Base-by-base conservation (phyloP, 2,113 vertebrate genomes). In the Vulpes ferrilata region DNA sequence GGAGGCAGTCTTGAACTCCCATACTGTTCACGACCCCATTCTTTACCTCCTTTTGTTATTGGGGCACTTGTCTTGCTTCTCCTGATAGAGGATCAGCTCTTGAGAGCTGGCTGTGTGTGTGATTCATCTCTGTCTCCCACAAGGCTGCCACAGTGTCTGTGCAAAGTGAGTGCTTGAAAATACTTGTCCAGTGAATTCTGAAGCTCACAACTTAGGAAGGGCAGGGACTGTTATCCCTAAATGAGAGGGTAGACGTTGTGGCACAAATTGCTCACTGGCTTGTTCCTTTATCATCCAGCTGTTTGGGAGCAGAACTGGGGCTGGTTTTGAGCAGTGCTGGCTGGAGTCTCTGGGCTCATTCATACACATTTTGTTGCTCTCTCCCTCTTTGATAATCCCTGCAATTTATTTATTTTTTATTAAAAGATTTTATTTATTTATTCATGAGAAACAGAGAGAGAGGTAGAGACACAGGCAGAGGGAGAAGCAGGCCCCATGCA, bases 131-230 rank as follows among this genome's bases (percentile, higher is more conserved):
- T 64, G 53, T 64, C 84, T 87, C 55, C 79, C 67, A 79, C 38
- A 43, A 86, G 81, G 32, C 81, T 76, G 43, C 88, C 91, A 10
- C 51, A 55, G 25, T 43, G 76, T 87, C 88, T 83, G 62, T 83
- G 74, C 51, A 35, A 43, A 96, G 64, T 20, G 78, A 23, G 65
- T 96, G 35, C 90, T 97, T 94, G 85, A 43, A 73, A 81, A 74
- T 86, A 55, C 69, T 86, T 90, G 80, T 55, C 30, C 11, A 35
- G 92, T 19, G 89, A 57, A 43, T 71, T 89, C 83, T 27, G 60
- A 86, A 82, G 88, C 71, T 85, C 19, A 16, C 35, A 22, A 1
- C 69, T 92, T 55, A 13, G 38, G 55, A 90, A 48, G 57, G 30
- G 11, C 48, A 25, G 22, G 48, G 25, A 7, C 19, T 25, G 27